Evolutionary conservation across 2,888 invertebrate species (phyloP), one percentile per base, ranked within the genome.

Genomic region (Pycnomerus fuliginosus): DNA sequence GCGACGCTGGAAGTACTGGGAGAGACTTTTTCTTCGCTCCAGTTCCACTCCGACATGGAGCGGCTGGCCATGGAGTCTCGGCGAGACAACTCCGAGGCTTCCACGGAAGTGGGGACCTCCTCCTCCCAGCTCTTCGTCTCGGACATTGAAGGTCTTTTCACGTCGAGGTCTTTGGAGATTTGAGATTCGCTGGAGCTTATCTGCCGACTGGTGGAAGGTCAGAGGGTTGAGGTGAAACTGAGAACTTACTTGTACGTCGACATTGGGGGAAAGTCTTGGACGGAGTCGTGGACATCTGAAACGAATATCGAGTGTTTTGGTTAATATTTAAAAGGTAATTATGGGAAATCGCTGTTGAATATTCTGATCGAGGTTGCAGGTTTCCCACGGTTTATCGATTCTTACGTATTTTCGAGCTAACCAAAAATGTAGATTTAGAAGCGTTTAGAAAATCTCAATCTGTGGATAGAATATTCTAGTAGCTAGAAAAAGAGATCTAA

Each of bases 101-200:
- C 67, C 2, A 37, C 54, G 2, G 55, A 53, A 12, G 30, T 45
- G 25, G 30, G 42, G 35, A 47, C 39, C 41, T 78, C 77, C 29
- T 71, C 78, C 29, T 20, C 8, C 78, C 61, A 43, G 75, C 75
- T 56, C 76, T 62, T 70, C 74, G 68, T 17, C n/a, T n/a, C n/a
- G n/a, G n/a, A n/a, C n/a, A n/a, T n/a, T n/a, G n/a, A n/a, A n/a
- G n/a, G n/a, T n/a, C n/a, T n/a, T n/a, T n/a, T n/a, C n/a, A n/a
- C n/a, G n/a, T 55, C 31, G 50, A 49, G 13, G 11, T 65, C 64
- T 45, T 60, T 63, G 23, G 57, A 55, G 39, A 58, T 60, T 53
- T 71, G 71, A 1, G 64, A 61, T 27, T 71, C 71, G 11, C 61
- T 62, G 16, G 69, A 60, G 53, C 71, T 71, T 5, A 25, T 25